Conservation (phyloP, 2,113 vertebrate genomes). For the Ceyx cyanopectus region DNA sequence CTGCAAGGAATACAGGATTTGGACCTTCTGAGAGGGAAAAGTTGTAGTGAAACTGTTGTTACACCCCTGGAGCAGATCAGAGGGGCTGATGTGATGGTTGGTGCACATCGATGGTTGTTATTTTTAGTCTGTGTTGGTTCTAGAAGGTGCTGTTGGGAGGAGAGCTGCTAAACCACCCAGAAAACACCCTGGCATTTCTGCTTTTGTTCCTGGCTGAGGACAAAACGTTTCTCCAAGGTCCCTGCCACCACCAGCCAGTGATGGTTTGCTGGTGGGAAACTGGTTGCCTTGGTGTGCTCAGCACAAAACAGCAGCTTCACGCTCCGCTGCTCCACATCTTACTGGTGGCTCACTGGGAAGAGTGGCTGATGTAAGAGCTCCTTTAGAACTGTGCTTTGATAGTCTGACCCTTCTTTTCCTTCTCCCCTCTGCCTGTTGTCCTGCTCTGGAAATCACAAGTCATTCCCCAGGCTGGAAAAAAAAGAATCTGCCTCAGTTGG, state of each 20-base stretch:
- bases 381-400: not conserved
- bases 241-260: not conserved
- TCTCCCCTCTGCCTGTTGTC: not conserved
- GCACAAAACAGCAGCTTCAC: not conserved
- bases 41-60: not conserved
- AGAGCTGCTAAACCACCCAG: not conserved
- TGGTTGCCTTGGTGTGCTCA: not conserved
- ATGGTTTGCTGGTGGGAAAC: not conserved
- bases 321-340: not conserved
- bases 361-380: not conserved
- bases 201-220: not conserved
- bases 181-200: not conserved
- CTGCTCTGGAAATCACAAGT: not conserved
- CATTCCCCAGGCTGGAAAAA: not conserved
- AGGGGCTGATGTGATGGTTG: not conserved
- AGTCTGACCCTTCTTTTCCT: not conserved
- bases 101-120: not conserved
- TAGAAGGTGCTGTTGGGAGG: not conserved
- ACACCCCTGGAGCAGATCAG: accelerated
- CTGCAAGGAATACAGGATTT: not conserved
- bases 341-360: not conserved
- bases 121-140: not conserved
- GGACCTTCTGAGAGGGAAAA: not conserved
- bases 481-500: not conserved
- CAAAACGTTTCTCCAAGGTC: not conserved